Conservation (phyloP, 1,140 invertebrate species). For the Trichogramma pretiosum region DNA sequence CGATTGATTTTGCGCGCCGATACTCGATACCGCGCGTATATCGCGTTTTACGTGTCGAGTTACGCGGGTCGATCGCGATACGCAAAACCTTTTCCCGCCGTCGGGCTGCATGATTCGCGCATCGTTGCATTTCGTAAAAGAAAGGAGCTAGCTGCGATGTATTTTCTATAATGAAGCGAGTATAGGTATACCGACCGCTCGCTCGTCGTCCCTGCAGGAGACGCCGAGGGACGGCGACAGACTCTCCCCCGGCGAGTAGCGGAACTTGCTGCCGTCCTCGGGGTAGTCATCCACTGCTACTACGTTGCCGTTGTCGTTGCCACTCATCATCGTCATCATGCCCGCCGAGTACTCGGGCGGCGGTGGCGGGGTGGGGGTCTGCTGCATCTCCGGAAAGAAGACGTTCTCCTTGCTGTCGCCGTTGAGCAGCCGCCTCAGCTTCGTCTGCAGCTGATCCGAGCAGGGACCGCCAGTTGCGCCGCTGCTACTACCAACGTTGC, state of each 20-base stretch:
- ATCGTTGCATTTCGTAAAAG: no score
- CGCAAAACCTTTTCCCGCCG: no score
- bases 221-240: slow-evolving; percentile 26
- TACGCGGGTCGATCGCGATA: no score
- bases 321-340: slow-evolving; percentile 14
- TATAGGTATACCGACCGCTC: slow-evolving; percentile 10
- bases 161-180: no score
- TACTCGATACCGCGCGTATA: no score
- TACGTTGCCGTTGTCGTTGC: slow-evolving; percentile 2
- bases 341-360: slow-evolving; percentile 13
- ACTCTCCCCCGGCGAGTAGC: slow-evolving; percentile 34
- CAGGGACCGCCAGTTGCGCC: neutral
- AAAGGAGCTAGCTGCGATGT: no score
- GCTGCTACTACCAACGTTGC: slow-evolving; percentile 11
- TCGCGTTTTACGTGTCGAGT: no score
- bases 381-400: slow-evolving; percentile 34
- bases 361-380: neutral
- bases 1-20: no score
- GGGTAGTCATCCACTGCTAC: slow-evolving; percentile 12
- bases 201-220: slow-evolving; percentile 35
- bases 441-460: slow-evolving; percentile 65
- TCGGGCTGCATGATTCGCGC: no score
- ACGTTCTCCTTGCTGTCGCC: slow-evolving; percentile 60
- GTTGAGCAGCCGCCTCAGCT: slow-evolving; percentile 64
- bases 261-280: slow-evolving; percentile 36